Percentiles rank a stretch among this genome's conserved stretches.
Evolutionary conservation across 2,797 vertebrate species (phyloP).

Genomic region (Poliocrania exsul): DNA sequence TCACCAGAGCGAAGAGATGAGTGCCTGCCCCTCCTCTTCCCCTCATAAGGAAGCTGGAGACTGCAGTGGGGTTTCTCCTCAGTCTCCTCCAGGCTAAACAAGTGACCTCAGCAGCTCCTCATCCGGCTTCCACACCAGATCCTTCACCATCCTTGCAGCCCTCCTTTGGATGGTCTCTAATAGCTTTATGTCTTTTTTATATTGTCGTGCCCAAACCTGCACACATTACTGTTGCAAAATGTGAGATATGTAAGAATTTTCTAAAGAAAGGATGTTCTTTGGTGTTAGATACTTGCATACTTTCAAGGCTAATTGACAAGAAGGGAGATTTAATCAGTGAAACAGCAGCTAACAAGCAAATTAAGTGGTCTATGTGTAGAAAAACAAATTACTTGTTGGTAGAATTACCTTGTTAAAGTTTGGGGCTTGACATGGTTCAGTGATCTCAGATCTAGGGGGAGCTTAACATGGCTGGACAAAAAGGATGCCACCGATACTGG

Average conservation of each 20-base stretch:
- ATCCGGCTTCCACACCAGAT: not conserved
- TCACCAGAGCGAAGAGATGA: fast-evolving
- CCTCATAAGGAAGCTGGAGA: not conserved
- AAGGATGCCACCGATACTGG: not conserved
- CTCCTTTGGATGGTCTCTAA: not conserved
- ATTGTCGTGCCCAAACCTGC: not conserved
- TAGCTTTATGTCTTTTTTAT: not conserved
- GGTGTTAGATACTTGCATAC: not conserved
- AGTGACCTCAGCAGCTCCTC: fast-evolving
- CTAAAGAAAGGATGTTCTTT: not conserved
- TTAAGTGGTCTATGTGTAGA: not conserved
- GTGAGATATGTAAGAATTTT: not conserved
- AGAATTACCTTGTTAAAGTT: not conserved
- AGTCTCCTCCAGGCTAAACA: too few species aligned
- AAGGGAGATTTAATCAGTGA: not conserved
- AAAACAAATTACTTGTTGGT: not conserved
- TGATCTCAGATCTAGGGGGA: not conserved
- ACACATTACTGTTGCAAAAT: not conserved
- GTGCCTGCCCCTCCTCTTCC: too few species aligned
- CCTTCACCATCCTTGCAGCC: too few species aligned
- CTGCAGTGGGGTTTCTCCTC: not conserved
- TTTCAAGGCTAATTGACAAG: not conserved
- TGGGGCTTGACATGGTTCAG: not conserved
- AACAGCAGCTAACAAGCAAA: not conserved
- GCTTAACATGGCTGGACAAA: not conserved